Percentiles rank a stretch among this genome's conserved stretches.
Conservation (phyloP, 2,888 invertebrate species). For the Apodemia zela region DNA sequence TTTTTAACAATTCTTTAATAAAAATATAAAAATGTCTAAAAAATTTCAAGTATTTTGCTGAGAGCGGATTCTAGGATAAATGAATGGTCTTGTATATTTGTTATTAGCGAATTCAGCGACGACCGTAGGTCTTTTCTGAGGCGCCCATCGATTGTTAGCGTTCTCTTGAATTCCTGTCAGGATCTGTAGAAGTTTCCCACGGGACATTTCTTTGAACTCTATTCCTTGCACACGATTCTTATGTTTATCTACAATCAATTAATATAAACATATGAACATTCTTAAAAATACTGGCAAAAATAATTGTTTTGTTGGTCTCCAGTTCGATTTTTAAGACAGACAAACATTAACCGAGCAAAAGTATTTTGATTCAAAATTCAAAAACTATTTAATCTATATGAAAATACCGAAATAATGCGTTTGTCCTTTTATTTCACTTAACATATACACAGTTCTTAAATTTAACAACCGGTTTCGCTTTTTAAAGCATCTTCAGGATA, state of each 20-base stretch:
- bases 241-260: not conserved
- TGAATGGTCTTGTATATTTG: constrained; percentile 46
- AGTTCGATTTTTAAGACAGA: too few relatives aligned
- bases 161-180: constrained; percentile 48
- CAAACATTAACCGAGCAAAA: too few relatives aligned
- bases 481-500: too few relatives aligned
- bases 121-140: constrained; percentile 40
- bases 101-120: constrained; percentile 58
- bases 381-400: too few relatives aligned
- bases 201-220: constrained; percentile 31
- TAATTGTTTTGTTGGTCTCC: too few relatives aligned
- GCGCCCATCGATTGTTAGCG: constrained; percentile 32
- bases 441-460: too few relatives aligned
- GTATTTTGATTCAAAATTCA: too few relatives aligned
- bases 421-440: too few relatives aligned
- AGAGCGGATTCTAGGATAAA: constrained; percentile 44
- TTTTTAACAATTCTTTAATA: not conserved
- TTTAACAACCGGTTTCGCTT: too few relatives aligned
- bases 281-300: not conserved
- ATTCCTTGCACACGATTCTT: not conserved
- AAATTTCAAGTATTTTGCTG: not conserved
- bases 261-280: not conserved
- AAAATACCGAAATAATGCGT: too few relatives aligned
- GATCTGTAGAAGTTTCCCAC: constrained; percentile 50
- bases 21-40: not conserved